Evolutionary conservation across 1,140 invertebrate genomes (phyloP), one percentile per base, ranked within the genome.

Genomic region (Meloidogyne hapla): DNA sequence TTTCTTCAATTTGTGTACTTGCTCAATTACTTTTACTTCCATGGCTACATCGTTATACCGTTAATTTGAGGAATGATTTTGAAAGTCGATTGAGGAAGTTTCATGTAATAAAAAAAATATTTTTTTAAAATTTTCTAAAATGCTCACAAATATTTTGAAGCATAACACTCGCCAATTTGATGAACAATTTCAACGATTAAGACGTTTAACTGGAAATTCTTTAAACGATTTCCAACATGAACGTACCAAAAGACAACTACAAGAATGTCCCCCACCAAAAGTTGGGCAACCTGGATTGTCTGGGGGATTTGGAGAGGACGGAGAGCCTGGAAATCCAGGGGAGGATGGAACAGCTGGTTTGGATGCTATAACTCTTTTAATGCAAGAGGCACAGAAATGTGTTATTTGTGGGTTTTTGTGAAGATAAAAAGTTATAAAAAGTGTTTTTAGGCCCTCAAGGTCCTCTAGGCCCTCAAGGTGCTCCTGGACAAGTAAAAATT

Each of bases 161-260:
- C 69, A 78, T 26, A 81, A 80, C 42, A 63, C 79, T 9, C 78
- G 79, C 10, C 77, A 73, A 69, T 80, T 80, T 61, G 79, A 80
- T 45, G 79, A 81, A 13, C 79, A 80, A 77, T 61, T 66, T 28
- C 42, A 68, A 15, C 72, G 73, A 2, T 42, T 80, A 21, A 69
- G 79, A 45, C 45, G 78, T 40, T 42, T 80, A n/a, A 70, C 45
- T 13, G 62, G n/a, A 5, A 28, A 45, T 45, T 40, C 12, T n/a
- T 42, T 42, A 21, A 48, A 10, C 9, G 18, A 26, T 12, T 10
- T 21, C 12, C 25, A 77, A 61, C 18, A n/a, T 25, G 56, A 61
- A 38, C 65, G 21, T 26, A 61, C 38, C 23, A 25, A 48, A 42
- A 33, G 66, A n/a, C 38, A 69, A 64, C 21, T 65, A 75, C n/a